Evolutionary conservation across 2,888 invertebrate genomes (phyloP), one percentile per base, ranked within the genome.

Genomic region (Chrysolina oricalcia): DNA sequence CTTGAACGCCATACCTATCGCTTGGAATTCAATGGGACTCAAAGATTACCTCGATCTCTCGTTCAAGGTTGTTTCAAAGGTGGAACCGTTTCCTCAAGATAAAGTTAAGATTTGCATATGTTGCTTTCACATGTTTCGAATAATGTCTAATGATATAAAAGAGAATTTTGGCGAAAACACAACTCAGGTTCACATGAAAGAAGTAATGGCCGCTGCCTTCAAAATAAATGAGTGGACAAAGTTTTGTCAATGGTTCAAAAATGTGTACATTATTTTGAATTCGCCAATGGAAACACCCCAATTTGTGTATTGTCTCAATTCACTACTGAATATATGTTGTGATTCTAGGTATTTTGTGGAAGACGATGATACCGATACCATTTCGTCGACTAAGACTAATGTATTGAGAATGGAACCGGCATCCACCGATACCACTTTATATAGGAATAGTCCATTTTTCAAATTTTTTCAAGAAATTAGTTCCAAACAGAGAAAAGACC

Each of bases 1-100:
- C 48, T 40, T 80, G 3, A 78, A 80, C 68, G 77, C 75, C 9
- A 64, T 77, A 15, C 64, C 23, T n/a, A 78, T 50, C 35, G 69
- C 70, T 11, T 72, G 66, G 66, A 72, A 72, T 66, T 66, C 40
- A 21, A 40, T 72, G 43, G 19, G 9, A 13, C 56, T 72, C 17
- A 10, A 17, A 19, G 53, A 53, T 53, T 53, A 53, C 19, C 19
- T 13, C n/a, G 27, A 59, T 2, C 17, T 59, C 27, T n/a, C 59
- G 13, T 56, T 13, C 15, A 6, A 56, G 11, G 56, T 56, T 15
- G n/a, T 56, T 23, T 11, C 56, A 21, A 56, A 56, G 10, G 23
- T 6, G 10, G 13, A 56, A 27, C 5, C 67, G 19, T 48, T 68
- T 23, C 23, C 10, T 8, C 19, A 53, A 53, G 53, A 56, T 53